Conservation (phyloP, 2,888 invertebrate genomes). For the Hyposoter dolosus region DNA sequence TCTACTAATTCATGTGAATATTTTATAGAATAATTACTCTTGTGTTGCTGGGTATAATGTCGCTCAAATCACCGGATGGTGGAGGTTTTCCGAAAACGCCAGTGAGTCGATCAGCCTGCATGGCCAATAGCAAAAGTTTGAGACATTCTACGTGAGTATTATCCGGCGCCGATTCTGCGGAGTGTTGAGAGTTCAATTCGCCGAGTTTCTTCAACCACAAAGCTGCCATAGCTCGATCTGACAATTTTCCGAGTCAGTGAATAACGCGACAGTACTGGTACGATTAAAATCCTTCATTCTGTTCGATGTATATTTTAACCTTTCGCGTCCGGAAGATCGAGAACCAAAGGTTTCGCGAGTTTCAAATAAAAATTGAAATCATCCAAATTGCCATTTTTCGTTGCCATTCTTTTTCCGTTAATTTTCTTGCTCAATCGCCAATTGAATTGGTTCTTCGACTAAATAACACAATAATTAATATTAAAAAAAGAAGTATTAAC, state of each 20-base stretch:
- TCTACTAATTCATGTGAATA: neutral
- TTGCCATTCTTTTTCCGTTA: neutral
- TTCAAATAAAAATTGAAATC: constrained; percentile 84
- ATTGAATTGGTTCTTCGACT: neutral
- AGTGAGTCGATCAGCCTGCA: constrained; percentile 83
- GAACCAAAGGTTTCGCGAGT: constrained; percentile 84
- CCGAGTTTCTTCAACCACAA: constrained; percentile 84
- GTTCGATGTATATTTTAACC: constrained; percentile 75
- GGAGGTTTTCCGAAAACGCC: constrained; percentile 84
- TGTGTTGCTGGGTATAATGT: constrained; percentile 72
- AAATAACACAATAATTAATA: constrained; percentile 4
- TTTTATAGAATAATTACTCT: neutral
- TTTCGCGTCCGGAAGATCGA: constrained; percentile 82
- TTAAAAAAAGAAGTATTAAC: neutral
- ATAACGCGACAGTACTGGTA: neutral
- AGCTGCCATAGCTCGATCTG: constrained; percentile 83
- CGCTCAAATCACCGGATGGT: constrained; percentile 71
- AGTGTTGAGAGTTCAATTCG: constrained; percentile 51
- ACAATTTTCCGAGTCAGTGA: constrained; percentile 10
- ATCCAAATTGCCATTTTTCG: constrained; percentile 65
- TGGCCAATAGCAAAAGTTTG: constrained; percentile 84
- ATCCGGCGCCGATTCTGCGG: constrained; percentile 64
- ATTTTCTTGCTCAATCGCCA: neutral
- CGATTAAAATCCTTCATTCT: neutral
- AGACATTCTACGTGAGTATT: constrained; percentile 83